phyloP scores from a whole-genome alignment of 2,113 vertebrate species.

The Colius striatus region DNA sequence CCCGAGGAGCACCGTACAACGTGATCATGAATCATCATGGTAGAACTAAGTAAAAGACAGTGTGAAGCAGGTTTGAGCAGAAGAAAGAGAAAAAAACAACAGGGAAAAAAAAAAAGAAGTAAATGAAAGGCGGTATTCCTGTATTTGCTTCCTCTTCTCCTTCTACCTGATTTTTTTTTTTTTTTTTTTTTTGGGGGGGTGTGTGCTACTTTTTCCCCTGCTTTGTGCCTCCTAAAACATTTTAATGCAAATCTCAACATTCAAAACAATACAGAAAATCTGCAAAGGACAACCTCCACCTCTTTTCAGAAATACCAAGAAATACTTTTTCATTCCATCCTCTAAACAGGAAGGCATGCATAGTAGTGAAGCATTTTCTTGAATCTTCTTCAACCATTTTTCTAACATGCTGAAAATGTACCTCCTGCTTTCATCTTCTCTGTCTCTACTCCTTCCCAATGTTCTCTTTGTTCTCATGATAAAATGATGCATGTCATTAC shows the following conservation, averaged over 20 bases:
- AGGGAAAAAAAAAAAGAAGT: background rate
- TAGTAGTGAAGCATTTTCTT: constrained; percentile 49
- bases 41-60: background rate
- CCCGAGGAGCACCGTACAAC: background rate
- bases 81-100: background rate
- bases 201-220: constrained; percentile 33
- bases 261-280: background rate
- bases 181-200: background rate
- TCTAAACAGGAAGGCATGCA: constrained; percentile 11
- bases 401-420: constrained; percentile 41
- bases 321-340: background rate
- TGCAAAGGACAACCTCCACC: background rate
- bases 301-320: background rate
- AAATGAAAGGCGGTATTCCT: background rate
- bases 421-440: constrained; percentile 42
- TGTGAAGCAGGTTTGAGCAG: background rate
- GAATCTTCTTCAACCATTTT: constrained; percentile 32
- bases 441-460: background rate
- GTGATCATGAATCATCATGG: background rate
- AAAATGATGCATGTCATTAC: constrained; percentile 21
- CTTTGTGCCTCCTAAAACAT: background rate
- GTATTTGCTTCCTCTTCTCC: background rate
- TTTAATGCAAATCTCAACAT: background rate
- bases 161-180: constrained; percentile 7
- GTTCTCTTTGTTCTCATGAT: constrained; percentile 30